Evolutionary conservation across 2,797 vertebrate species (phyloP), one percentile per base, ranked within the genome.

Genomic region (Harpagifer antarcticus): DNA sequence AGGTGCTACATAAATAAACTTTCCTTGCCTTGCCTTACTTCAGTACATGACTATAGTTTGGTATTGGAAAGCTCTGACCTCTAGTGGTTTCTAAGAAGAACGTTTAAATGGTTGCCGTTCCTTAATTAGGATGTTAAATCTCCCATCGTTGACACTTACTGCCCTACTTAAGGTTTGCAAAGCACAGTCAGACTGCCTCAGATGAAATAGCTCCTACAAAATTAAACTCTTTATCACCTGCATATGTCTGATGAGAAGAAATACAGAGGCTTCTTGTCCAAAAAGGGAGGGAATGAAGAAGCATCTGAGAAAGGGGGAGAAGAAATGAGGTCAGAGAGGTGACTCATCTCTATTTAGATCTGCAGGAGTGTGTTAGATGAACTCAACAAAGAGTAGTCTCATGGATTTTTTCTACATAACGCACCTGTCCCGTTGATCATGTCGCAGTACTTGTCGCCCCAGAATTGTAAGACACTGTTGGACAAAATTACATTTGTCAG

Each of bases 171-270:
- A 57, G 16, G 20, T 68, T 44, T 44, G 19, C 56, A 52, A 14
- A 63, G 45, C 53, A 49, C 27, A 53, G 27, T 40, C 15, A 33
- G 12, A 48, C 40, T 33, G 61, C 8, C 57, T 60, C 23, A 44
- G 44, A 48, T 4, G 13, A 5, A 55, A 44, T 3, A 13, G 13
- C 13, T 55, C n/a, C 16, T 3, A 7, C 1, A 45, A 66, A 49
- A 57, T 64, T 6, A 74, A 73, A 71, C 9, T 2, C 8, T 43
- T 69, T 15, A 16, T 88, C 94, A 99, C 98, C 98, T 98, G 95
- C 97, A 99, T 85, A 99, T 98, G 76, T 99, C 98, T 0, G 98
- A 95, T 47, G 96, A 95, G 93, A 98, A 99, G 91, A 99, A 98
- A 27, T 60, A 95, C 1, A 99, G 65, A 0, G 84, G 68, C 40